Base-by-base conservation (phyloP, 2,113 vertebrate genomes). In the Ammodramus savannarum region DNA sequence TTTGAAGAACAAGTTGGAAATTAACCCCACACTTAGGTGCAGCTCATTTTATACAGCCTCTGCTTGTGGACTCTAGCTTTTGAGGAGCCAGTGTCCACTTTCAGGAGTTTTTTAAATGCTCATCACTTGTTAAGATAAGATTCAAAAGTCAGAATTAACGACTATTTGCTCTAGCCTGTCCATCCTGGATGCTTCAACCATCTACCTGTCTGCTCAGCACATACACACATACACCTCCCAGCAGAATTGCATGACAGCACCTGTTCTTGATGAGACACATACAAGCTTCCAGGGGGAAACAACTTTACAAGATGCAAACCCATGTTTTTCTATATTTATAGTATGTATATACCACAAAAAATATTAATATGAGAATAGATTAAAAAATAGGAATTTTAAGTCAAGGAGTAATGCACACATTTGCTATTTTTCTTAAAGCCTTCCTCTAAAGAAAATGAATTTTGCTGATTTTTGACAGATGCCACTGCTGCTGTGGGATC, bases 51-150 rank as follows among this genome's bases (percentile, higher is more conserved):
- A 54, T 72, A 62, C 6, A 43, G 22, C 31, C 17, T 73, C 25
- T 67, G 19, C 11, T 62, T 1, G 0, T 19, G 31, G 29, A 43
- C 20, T 89, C 18, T 16, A 66, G 52, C 0, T 1, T 32, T 52
- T 41, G 23, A 57, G 25, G 29, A 79, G 29, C 41, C 65, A 43
- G 32, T 54, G 20, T 72, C 44, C 29, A 57, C 39, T 52, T 71
- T 27, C 49, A 69, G 6, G 26, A 89, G 49, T 62, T 32, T 32
- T 7, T 46, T 46, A 54, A 54, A 85, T 25, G 21, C n/a, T 84
- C 54, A 61, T 62, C 19, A 31, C 51, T 80, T 68, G 44, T 65
- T 67, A 61, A 57, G 58, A 41, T 44, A 74, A 68, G 41, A 72
- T 51, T 55, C 36, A 67, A 84, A 85, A 90, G 12, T 67, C 44